phyloP scores from a whole-genome alignment of 2,113 vertebrate species.

The Rhinopithecus roxellana region DNA sequence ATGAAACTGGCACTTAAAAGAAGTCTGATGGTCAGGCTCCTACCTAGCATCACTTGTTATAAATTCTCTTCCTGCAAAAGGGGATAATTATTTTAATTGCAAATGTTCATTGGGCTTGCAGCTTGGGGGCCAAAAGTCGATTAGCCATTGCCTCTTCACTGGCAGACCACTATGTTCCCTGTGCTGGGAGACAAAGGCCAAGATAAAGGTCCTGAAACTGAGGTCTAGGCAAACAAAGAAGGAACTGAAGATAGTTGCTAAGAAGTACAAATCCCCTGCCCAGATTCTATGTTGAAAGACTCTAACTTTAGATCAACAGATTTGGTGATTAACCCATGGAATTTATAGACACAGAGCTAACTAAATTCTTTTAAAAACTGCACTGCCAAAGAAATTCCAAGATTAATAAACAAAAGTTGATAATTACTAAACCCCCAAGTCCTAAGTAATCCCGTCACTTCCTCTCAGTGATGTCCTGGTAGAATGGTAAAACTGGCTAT shows the following conservation, averaged over 20 bases:
- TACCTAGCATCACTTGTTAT: neutral
- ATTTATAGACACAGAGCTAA: neutral
- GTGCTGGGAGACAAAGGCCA: slow-evolving; percentile 40
- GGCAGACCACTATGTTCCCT: slow-evolving; percentile 51
- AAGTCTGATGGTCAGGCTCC: neutral
- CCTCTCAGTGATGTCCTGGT: neutral
- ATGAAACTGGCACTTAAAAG: slow-evolving; percentile 19
- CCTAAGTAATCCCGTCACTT: neutral
- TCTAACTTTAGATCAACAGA: slow-evolving; percentile 39
- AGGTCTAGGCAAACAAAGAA: neutral
- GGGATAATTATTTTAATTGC: slow-evolving; percentile 52
- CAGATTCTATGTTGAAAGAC: neutral
- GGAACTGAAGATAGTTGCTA: neutral
- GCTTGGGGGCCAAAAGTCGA: slow-evolving; percentile 8
- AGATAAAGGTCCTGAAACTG: slow-evolving; percentile 12
- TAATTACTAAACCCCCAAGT: neutral
- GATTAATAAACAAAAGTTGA: slow-evolving; percentile 21
- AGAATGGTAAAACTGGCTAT: neutral
- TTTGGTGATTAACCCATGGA: slow-evolving; percentile 33
- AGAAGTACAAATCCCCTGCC: slow-evolving; percentile 22
- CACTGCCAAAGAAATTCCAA: slow-evolving; percentile 33
- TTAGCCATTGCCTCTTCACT: slow-evolving; percentile 22
- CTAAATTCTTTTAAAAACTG: slow-evolving; percentile 34
- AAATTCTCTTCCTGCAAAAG: slow-evolving; percentile 38
- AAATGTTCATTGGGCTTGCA: slow-evolving; percentile 32